Conservation (phyloP, 2,113 vertebrate species). For the Corapipo altera region DNA sequence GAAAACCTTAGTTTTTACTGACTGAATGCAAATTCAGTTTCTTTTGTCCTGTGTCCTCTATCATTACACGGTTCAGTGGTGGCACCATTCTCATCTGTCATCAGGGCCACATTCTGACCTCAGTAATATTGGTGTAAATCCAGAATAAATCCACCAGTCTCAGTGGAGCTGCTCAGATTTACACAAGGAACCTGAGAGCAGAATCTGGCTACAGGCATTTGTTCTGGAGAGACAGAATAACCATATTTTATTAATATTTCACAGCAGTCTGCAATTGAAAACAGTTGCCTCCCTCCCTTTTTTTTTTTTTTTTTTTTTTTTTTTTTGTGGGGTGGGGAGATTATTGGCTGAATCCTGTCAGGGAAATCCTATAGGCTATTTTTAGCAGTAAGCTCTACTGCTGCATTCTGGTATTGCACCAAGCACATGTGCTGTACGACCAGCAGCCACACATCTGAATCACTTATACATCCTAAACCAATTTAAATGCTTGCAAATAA, state of each 20-base stretch:
- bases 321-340: neutral
- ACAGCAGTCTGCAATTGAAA: conserved; percentile 70
- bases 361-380: conserved; percentile 69
- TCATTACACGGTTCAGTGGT: neutral
- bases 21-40: neutral
- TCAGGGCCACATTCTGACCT: conserved; percentile 35
- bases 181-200: conserved; percentile 52
- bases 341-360: conserved; percentile 58
- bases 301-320: neutral
- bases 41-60: neutral
- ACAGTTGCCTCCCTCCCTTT: conserved; percentile 52
- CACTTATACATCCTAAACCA: conserved; percentile 64
- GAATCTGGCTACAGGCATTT: conserved; percentile 51
- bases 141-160: conserved; percentile 49
- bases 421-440: conserved; percentile 52
- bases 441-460: conserved; percentile 57
- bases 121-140: conserved; percentile 44
- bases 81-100: conserved; percentile 21
- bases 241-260: conserved; percentile 69
- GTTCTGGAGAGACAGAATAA: conserved; percentile 53
- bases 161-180: conserved; percentile 55
- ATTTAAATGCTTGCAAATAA: conserved; percentile 57
- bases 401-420: conserved; percentile 34
- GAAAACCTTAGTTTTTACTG: neutral
- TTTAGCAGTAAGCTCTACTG: conserved; percentile 56